Base-by-base conservation (phyloP, 2,113 vertebrate species). In the Myotis yumanensis region DNA sequence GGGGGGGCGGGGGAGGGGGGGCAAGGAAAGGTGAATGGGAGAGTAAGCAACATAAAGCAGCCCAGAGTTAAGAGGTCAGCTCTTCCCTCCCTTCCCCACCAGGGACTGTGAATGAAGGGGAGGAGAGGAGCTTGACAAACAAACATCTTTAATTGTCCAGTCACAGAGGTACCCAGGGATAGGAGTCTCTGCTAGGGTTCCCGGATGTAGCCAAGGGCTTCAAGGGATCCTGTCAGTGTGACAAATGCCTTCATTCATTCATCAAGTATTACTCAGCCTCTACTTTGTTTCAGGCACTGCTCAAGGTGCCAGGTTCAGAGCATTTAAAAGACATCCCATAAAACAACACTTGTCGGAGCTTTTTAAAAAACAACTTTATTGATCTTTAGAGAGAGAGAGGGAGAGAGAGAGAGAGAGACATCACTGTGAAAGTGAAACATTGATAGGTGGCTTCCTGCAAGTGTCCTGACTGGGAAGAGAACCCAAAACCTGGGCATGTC, bases 1-100 rank as follows among this genome's bases (percentile, higher is more conserved):
- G 10, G 0, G 5, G 2, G 54, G 20, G 7, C 15, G 1, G 48
- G 3, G 48, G 48, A 15, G 4, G 48, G 12, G 48, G 15, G 37
- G 37, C 37, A 3, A 2, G 37, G 3, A 37, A 16, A 1, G 4
- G 15, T 17, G 37, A 2, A 59, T 11, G 7, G 16, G 43, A 11
- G 9, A 17, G 54, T 62, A 14, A 14, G 72, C 15, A 52, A 7
- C 2, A 32, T 2, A 22, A 12, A 46, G 4, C 37, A 37, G 22
- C 17, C 9, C 0, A 0, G 32, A 37, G 25, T 9, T n/a, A 23
- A 43, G 40, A 43, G 32, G 25, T 17, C 51, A 15, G 25, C 17
- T 5, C 17, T 54, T 17, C 25, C 22, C 37, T 17, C 11, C 23
- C 77, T 35, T 30, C 20, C 51, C 22, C 40, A 14, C 25, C 17